phyloP scores from a whole-genome alignment of 1,140 invertebrate genomes.

The Drosophila subpulchrella region DNA sequence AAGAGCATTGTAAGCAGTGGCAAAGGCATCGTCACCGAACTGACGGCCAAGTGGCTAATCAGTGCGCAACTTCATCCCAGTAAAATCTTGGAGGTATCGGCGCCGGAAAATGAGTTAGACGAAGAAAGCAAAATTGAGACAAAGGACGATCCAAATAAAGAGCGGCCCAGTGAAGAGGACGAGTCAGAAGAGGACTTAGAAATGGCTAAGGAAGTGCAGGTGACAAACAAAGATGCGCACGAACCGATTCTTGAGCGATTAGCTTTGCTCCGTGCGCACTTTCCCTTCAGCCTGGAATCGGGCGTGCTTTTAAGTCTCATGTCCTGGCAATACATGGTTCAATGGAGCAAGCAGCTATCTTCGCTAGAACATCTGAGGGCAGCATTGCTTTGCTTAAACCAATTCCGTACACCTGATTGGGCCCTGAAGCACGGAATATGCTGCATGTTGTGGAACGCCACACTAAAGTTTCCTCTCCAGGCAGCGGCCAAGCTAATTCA shows the following conservation, averaged over 20 bases:
- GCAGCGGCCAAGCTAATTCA: constrained; percentile 91
- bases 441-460: constrained; percentile 94
- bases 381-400: constrained; percentile 86
- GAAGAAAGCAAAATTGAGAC: constrained; percentile 35
- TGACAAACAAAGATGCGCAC: constrained; percentile 81
- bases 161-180: background rate
- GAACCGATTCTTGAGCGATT: constrained; percentile 86
- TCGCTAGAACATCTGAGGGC: constrained; percentile 88
- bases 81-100: constrained; percentile 68
- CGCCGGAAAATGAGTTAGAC: constrained; percentile 44
- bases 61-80: constrained; percentile 89
- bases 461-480: constrained; percentile 91
- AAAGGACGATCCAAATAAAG: constrained; percentile 1
- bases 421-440: constrained; percentile 90
- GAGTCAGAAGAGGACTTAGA: constrained; percentile 33
- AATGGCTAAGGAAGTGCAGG: constrained; percentile 31
- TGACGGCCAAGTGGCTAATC: constrained; percentile 92
- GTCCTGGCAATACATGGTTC: constrained; percentile 94
- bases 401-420: constrained; percentile 86
- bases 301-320: constrained; percentile 93
- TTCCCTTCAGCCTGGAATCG: constrained; percentile 93
- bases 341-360: constrained; percentile 92
- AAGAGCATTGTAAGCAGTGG: constrained; percentile 91
- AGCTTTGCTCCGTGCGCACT: constrained; percentile 88
- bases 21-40: constrained; percentile 93